Evolutionary conservation across 2,113 vertebrate genomes (phyloP), one percentile per base, ranked within the genome.

Genomic region (Boleophthalmus pectinirostris): DNA sequence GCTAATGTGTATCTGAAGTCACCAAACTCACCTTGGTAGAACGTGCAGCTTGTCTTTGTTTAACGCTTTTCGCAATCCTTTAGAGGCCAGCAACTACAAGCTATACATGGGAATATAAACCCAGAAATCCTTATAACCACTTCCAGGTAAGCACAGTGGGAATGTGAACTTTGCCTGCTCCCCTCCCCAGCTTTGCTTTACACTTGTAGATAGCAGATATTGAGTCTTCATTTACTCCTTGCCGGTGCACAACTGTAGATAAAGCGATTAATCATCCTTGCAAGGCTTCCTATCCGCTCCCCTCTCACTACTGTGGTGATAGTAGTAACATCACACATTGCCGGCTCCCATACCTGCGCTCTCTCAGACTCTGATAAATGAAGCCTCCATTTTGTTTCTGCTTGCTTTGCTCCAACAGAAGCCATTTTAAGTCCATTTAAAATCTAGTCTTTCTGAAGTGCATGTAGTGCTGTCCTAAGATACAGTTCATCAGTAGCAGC

Each of bases 91-190:
- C 86, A 67, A 38, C 92, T 83, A 80, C 87, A 90, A 91, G 87
- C 88, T 91, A 91, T 81, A 90, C 86, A 24, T 94, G 93, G 93
- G 90, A 92, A 71, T 93, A 87, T 92, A 92, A 92, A 83, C 89
- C 89, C 85, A 92, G 82, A 90, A 88, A 92, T 72, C 89, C 85
- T 81, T 92, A 93, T 88, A 85, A 86, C 83, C 79, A 91, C 70
- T 67, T 85, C 68, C 88, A 94, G 93, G 93, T 93, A 93, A 93
- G 93, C 73, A 70, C 76, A 80, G 74, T 57, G 67, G 66, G 72
- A 78, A 78, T 4, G 46, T 58, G 25, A 49, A 61, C 66, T 11
- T 45, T 56, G 45, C 70, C 70, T 77, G 74, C 78, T 45, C 61
- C 75, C 64, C 75, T 64, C 63, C 75, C 67, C 51, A 43, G 72